A percentile compares a stretch with the other conserved stretches of the same genome.
Evolutionary conservation across 2,113 vertebrate species (phyloP).

Genomic region (Hydrochoerus hydrochaeris): DNA sequence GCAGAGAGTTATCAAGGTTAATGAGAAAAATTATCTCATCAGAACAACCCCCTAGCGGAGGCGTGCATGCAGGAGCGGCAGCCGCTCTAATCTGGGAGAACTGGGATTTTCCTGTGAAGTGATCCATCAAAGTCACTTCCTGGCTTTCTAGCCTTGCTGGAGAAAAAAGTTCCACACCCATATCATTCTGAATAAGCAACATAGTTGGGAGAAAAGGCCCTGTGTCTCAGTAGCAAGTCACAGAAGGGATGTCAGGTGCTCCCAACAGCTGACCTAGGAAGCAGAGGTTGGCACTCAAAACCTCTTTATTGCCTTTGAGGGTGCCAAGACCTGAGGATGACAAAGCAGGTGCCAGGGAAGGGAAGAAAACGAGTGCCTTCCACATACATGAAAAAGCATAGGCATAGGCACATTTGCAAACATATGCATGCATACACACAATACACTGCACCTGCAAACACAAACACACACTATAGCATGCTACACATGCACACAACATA

Average conservation of each 20-base stretch:
- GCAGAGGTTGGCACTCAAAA: rapidly evolving
- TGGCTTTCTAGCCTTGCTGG: slow-evolving; percentile 77
- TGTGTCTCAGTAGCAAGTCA: neutral
- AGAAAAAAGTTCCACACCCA: rapidly evolving
- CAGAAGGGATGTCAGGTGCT: rapidly evolving
- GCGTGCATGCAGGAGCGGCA: slow-evolving; percentile 81
- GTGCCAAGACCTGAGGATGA: neutral
- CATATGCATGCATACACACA: neutral
- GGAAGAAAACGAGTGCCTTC: rapidly evolving
- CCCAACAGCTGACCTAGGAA: neutral
- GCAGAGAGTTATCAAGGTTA: slow-evolving; percentile 92
- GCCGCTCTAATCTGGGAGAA: slow-evolving; percentile 90
- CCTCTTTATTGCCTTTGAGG: neutral
- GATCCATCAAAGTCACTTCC: slow-evolving; percentile 94
- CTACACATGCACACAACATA: neutral
- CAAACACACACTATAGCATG: neutral
- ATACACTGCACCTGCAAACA: neutral
- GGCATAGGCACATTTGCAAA: neutral
- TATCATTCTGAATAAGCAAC: slow-evolving; percentile 79
- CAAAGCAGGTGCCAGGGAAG: neutral
- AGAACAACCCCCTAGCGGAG: slow-evolving; percentile 85
- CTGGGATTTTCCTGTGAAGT: slow-evolving; percentile 86
- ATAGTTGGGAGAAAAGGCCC: slow-evolving; percentile 58
- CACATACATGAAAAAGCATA: neutral
- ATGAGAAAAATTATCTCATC: slow-evolving; percentile 98